Conservation (phyloP, 2,888 invertebrate genomes). For the Coelopa pilipes region DNA sequence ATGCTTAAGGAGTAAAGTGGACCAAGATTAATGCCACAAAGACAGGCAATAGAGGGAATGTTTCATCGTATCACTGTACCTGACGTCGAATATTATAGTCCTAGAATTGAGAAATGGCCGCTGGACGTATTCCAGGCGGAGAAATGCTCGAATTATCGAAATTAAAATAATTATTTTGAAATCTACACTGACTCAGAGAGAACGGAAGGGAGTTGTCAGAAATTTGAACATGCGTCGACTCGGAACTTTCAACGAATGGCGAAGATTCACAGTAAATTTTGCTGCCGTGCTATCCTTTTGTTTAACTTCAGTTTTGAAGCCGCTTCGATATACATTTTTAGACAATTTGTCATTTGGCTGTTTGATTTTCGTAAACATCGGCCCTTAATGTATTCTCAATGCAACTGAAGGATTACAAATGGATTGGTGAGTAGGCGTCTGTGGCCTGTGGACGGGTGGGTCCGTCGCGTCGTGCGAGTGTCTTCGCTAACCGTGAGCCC, state of each 20-base stretch:
- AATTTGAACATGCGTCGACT: neutral
- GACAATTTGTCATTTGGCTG: slow-evolving; percentile 30
- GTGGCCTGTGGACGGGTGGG: neutral
- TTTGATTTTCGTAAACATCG: slow-evolving; percentile 32
- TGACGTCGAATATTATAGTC: no score
- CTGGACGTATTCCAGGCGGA: no score
- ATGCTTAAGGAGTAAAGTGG: no score
- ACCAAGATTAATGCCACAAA: no score
- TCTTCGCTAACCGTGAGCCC: neutral
- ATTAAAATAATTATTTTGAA: no score
- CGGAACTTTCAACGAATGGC: no score
- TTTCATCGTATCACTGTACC: no score
- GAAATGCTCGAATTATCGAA: no score
- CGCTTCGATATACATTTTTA: neutral
- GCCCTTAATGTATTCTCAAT: slow-evolving; percentile 52
- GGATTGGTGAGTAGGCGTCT: slow-evolving; percentile 50
- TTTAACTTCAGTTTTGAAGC: slow-evolving; percentile 24
- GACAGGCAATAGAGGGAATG: no score
- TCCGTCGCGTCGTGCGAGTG: neutral
- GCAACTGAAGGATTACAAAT: slow-evolving; percentile 47
- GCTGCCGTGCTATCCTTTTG: slow-evolving; percentile 12
- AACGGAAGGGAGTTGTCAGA: neutral
- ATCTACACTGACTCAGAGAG: no score
- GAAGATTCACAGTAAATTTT: neutral
- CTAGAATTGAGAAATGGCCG: no score